These are phyloP conservation scores for Accipiter cooperii DNA, from an alignment of 2,113 vertebrate species.

Conservation along the genomic window DNA sequence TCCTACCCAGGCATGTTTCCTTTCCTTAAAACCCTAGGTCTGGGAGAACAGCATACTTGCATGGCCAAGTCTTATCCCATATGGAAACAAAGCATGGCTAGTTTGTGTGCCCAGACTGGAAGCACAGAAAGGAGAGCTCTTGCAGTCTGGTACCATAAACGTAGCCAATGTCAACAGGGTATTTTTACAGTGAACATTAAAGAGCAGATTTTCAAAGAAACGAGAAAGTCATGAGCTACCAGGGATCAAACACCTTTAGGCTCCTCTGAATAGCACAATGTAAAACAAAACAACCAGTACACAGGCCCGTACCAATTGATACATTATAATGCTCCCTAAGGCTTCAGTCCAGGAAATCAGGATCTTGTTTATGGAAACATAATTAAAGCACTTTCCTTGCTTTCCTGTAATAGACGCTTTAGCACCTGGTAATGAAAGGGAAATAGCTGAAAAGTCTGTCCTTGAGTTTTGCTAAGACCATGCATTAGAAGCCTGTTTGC, in stretches of 20 bases:
- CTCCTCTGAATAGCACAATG: not conserved
- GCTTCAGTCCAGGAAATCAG: not conserved
- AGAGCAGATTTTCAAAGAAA: constrained; percentile 22
- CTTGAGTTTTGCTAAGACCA: not conserved
- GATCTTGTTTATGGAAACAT: not conserved
- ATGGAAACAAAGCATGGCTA: not conserved
- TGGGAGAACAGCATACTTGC: not conserved
- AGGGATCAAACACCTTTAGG: constrained; percentile 7
- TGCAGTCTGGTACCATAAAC: not conserved
- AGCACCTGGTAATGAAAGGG: not conserved
- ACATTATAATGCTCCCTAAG: not conserved
- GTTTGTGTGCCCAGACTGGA: not conserved
- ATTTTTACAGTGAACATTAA: not conserved
- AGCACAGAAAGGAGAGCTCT: not conserved
- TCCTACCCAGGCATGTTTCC: not conserved
- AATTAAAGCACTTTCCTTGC: constrained; percentile 8
- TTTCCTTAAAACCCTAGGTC: not conserved
- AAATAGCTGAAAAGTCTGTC: not conserved
- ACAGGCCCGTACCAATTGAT: not conserved
- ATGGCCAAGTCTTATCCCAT: not conserved
- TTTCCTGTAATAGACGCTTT: not conserved
- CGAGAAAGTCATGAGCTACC: not conserved
- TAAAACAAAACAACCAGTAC: not conserved
- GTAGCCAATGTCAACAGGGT: not conserved
- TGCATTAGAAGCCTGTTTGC: not conserved